Evolutionary conservation across 2,113 vertebrate genomes (phyloP).

Genomic region (Zapornia atra): DNA sequence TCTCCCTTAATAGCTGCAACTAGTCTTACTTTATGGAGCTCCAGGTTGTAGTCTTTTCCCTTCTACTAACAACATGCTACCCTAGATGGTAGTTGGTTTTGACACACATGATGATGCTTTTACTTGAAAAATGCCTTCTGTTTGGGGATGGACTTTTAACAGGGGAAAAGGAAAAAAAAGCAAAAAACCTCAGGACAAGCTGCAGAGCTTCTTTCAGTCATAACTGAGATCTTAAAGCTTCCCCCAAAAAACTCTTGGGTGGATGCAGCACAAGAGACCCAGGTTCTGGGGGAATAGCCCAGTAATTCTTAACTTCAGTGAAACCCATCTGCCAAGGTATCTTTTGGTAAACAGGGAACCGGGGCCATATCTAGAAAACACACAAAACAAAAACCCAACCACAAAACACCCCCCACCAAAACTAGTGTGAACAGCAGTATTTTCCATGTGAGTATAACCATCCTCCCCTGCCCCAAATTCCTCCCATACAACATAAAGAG

Average conservation of each 20-base stretch:
- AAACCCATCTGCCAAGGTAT: not conserved
- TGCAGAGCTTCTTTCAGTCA: not conserved
- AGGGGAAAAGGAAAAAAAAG: not conserved
- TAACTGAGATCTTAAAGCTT: not conserved
- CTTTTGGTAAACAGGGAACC: not conserved
- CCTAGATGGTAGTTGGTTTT: not conserved
- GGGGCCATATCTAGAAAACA: not conserved
- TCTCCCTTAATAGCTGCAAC: not conserved
- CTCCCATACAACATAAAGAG: not conserved
- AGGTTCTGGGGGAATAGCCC: accelerated
- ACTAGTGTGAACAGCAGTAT: not conserved
- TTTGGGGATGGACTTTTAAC: not conserved
- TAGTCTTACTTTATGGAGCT: not conserved
- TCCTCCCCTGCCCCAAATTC: not conserved
- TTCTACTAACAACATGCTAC: not conserved
- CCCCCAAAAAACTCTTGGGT: not conserved
- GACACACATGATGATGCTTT: not conserved
- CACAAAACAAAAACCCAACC: not conserved
- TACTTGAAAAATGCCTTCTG: not conserved
- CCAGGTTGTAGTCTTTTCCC: accelerated
- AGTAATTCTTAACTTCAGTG: not conserved
- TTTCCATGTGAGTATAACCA: not conserved
- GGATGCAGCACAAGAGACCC: not conserved
- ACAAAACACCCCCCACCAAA: no score
- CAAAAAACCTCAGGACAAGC: not conserved